phyloP scores from a whole-genome alignment of 1,140 invertebrate species.

The Hesperophylax magnus region DNA sequence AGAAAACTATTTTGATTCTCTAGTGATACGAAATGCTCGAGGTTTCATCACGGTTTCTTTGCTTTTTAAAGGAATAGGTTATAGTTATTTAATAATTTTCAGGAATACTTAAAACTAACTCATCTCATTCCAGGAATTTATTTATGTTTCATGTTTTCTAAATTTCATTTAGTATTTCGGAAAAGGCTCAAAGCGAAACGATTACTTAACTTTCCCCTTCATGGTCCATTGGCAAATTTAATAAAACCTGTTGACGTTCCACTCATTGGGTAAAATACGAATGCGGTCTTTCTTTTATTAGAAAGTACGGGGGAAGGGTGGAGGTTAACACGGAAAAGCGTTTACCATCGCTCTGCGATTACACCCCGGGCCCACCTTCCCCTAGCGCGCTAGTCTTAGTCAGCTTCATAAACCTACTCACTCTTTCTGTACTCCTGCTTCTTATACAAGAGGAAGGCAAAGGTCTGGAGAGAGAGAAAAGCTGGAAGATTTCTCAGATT shows the following conservation, averaged over 20 bases:
- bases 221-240: slow-evolving; percentile 34
- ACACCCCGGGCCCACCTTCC: slow-evolving; percentile 29
- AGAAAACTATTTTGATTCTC: no score
- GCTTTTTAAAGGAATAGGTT: no score
- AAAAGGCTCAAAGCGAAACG: slow-evolving; percentile 14
- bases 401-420: slow-evolving; percentile 19
- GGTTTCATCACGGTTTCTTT: no score
- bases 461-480: not conserved
- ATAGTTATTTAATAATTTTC: no score
- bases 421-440: slow-evolving; percentile 31
- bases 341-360: slow-evolving; percentile 51
- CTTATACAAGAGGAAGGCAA: not conserved
- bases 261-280: slow-evolving; percentile 50
- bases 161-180: slow-evolving; percentile 16
- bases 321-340: slow-evolving; percentile 54
- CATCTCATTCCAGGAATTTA: no score
- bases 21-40: no score
- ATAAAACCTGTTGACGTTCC: slow-evolving; percentile 54
- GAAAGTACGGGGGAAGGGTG: slow-evolving; percentile 43
- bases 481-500: no score
- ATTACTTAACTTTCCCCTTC: not conserved
- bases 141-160: not conserved
- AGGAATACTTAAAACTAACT: no score
- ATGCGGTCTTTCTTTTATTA: slow-evolving; percentile 53
- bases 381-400: not conserved